Base-by-base conservation (phyloP, 2,797 vertebrate species). In the Loriculus beryllinus region DNA sequence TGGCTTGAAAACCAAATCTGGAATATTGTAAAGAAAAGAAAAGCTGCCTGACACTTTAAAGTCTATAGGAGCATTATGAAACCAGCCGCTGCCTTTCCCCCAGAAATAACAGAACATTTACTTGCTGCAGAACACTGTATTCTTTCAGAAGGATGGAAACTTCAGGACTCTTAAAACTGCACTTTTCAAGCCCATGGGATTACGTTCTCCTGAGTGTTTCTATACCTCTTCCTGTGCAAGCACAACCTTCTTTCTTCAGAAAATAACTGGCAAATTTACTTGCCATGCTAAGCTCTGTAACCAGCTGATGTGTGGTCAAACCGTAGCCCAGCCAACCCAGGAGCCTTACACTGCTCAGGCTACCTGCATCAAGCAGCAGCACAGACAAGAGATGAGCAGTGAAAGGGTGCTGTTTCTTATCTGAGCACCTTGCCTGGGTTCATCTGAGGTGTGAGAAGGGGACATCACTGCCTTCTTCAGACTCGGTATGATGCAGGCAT, bases 71-170 rank as follows among this genome's bases (percentile, higher is more conserved):
- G 59, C 42, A 56, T 70, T 88, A 28, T 35, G 74, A 94, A 94
- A 86, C 40, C 59, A 91, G 59, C 12, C 8, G 0, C 62, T 92
- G 76, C 57, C 59, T 92, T 90, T 72, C 9, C 59, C 59, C 48
- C 33, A 89, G 82, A 90, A 91, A 71, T 72, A 93, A 86, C 54
- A 76, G 69, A 90, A 84, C 67, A 60, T 79, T 83, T 90, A 67
- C 65, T 83, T 23, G 4, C 54, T 69, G 68, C 80, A 69, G 76
- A 67, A 65, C 48, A 72, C 6, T 40, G 60, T 57, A 69, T 54
- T 54, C 81, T 28, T 93, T 92, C 81, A 83, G 88, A 91, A 67
- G n/a, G 33, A 64, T 64, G 60, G 85, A 93, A 90, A 92, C 79
- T 93, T 86, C 89, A 93, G 74, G 56, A 72, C 59, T 31, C 52